Percentiles rank a stretch among this genome's conserved stretches.
Evolutionary conservation across 2,888 invertebrate species (phyloP).

Genomic region (Pardosa pseudoannulata): DNA sequence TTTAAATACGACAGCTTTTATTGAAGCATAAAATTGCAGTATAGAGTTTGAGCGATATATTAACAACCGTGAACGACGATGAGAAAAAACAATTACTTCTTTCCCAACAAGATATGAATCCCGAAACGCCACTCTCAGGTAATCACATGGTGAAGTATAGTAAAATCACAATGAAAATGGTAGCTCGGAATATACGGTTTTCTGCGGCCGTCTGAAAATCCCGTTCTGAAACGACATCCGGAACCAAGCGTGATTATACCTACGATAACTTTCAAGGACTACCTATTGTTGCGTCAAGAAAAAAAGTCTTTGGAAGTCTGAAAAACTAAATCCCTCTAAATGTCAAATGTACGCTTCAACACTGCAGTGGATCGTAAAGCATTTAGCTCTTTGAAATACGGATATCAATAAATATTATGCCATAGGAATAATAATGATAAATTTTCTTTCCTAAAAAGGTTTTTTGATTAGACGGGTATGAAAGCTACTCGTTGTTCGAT

Average conservation of each 20-base stretch:
- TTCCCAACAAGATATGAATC: no score
- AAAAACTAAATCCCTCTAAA: slow-evolving; percentile 9
- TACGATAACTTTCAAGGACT: slow-evolving; percentile 19
- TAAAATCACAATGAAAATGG: neutral
- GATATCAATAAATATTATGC: neutral
- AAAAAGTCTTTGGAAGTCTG: neutral
- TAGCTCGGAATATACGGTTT: neutral
- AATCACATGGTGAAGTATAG: no score
- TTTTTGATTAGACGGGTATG: no score
- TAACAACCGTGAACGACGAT: no score
- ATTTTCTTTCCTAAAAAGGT: no score
- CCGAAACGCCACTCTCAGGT: no score
- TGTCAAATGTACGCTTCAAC: no score
- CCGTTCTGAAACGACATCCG: slow-evolving; percentile 6
- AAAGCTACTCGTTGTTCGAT: no score
- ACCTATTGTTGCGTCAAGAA: slow-evolving; percentile 9
- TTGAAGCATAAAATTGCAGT: no score
- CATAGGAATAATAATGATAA: neutral
- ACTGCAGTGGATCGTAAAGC: neutral
- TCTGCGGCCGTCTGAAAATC: neutral
- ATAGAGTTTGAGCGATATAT: no score
- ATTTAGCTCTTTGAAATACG: neutral
- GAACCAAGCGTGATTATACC: slow-evolving; percentile 18
- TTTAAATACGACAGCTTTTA: no score
- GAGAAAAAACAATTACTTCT: no score